phyloP scores from a whole-genome alignment of 2,888 invertebrate species.

The Drosophila histrio region DNA sequence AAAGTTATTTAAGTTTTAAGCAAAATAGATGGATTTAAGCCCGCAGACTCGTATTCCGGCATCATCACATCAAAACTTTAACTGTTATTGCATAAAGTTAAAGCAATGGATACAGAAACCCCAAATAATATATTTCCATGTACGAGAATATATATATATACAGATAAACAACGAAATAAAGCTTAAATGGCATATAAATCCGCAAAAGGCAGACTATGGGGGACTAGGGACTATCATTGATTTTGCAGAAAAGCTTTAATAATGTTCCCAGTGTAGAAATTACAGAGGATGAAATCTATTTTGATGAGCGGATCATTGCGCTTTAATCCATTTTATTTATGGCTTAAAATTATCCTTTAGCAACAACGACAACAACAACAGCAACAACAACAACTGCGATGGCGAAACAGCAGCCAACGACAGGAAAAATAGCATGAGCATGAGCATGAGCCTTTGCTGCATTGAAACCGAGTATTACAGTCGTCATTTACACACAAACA shows the following conservation, averaged over 20 bases:
- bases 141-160: background rate
- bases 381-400: conserved; percentile 22
- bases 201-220: conserved; percentile 16
- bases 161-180: conserved; percentile 37
- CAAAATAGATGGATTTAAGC: conserved; percentile 4
- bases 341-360: conserved; percentile 76
- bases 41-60: background rate
- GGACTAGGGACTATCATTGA: conserved; percentile 44
- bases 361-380: conserved; percentile 48
- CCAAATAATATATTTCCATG: conserved; percentile 1
- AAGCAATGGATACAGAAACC: background rate
- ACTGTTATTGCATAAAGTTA: conserved; percentile 14
- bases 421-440: conserved; percentile 43
- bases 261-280: conserved; percentile 49
- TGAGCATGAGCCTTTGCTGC: conserved; percentile 40
- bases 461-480: conserved; percentile 54
- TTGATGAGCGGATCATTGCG: conserved; percentile 76
- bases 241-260: conserved; percentile 61
- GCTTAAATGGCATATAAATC: conserved; percentile 38
- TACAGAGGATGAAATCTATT: conserved; percentile 63
- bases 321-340: conserved; percentile 82
- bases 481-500: conserved; percentile 54
- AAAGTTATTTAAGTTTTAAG: conserved; percentile 6
- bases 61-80: conserved; percentile 1
- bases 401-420: conserved; percentile 39